These are phyloP conservation scores for Helogale parvula DNA, from an alignment of 2,113 vertebrate species.

Conservation along the genomic window DNA sequence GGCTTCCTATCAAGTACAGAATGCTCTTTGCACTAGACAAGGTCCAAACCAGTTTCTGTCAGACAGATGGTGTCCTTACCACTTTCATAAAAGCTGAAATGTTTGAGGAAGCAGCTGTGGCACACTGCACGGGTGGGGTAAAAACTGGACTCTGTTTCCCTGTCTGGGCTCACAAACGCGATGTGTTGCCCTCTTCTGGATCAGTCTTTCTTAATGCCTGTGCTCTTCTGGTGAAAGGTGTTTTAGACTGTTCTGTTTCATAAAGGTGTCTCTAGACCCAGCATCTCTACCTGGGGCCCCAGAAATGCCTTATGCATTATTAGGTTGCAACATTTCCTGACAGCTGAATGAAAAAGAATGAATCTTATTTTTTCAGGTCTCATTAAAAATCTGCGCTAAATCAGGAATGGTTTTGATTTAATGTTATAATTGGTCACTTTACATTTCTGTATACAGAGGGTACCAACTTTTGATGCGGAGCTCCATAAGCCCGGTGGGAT, in stretches of 20 bases:
- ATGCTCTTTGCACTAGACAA: neutral
- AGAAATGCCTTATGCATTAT: neutral
- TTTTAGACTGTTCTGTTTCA: slow-evolving; percentile 47
- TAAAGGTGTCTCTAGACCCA: neutral
- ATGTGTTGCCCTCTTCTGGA: neutral
- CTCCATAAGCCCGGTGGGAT: neutral
- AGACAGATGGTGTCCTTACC: neutral
- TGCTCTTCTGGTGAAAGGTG: neutral
- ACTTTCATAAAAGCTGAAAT: neutral
- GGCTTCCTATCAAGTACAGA: neutral
- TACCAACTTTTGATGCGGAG: neutral
- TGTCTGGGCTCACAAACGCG: neutral
- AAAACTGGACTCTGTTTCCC: neutral
- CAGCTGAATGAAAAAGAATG: neutral
- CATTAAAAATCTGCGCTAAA: slow-evolving; percentile 38
- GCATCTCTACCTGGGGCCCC: neutral
- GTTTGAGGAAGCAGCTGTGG: neutral
- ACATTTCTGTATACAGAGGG: neutral
- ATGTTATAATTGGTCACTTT: neutral
- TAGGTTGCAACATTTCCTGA: slow-evolving; percentile 16
- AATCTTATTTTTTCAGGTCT: slow-evolving; percentile 46
- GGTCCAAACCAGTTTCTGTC: neutral
- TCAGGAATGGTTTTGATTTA: slow-evolving; percentile 10
- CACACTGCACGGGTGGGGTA: accelerated
- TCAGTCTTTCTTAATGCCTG: neutral